Evolutionary conservation across 2,888 invertebrate species (phyloP), one percentile per base, ranked within the genome.

Genomic region (Coremacera marginata): DNA sequence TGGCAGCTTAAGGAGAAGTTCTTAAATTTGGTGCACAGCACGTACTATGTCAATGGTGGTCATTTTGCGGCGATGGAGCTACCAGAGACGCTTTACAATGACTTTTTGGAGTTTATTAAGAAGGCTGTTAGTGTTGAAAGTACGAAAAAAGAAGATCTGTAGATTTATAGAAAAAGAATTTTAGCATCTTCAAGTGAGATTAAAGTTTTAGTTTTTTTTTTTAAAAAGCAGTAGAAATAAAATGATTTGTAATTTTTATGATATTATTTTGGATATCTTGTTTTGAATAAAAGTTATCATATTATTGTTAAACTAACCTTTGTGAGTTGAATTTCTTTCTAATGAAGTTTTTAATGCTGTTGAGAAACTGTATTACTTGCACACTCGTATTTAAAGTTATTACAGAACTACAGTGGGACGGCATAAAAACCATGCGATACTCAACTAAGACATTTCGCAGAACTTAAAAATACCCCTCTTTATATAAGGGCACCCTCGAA

Each of bases 51-150:
- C 0, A 91, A 92, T 2, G 96, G 96, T 3, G 98, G 98, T 0
- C 97, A 97, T 86, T 98, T 97, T 86, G 94, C 94, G 0, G 95
- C 96, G 0, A 91, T 96, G 79, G 95, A 98, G 87, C 91, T 92
- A 78, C 96, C 98, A 0, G 88, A 92, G 65, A 81, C 93, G 0
- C 84, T 98, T 37, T 94, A 94, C 3, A 89, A 92, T 0, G 96
- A 97, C 86, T 88, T 97, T 11, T 92, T 92, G 84, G 83, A 88
- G 1, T 93, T 92, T 55, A 90, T 93, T 0, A 84, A 88, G 0
- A 91, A 91, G 75, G 82, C 81, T 0, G 68, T 77, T 37, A 52
- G 44, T 14, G 62, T 76, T 0, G n/a, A 7, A 1, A 16, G 7
- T 11, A 31, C 16, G 1, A 27, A 63, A 27, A 27, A 63, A 63